phyloP scores from a whole-genome alignment of 2,113 vertebrate genomes.

The Abramis brama region DNA sequence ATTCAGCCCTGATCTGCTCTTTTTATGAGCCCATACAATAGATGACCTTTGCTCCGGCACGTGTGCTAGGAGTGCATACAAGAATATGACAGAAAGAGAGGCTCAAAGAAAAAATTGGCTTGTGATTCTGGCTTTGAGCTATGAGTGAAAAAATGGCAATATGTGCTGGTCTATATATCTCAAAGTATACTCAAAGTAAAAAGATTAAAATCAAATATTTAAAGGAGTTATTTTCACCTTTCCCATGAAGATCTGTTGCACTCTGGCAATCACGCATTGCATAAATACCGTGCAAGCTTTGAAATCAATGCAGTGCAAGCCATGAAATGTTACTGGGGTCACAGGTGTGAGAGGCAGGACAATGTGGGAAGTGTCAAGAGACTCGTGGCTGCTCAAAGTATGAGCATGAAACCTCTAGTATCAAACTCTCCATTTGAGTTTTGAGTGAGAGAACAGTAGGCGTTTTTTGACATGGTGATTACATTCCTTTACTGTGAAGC shows the following conservation, averaged over 20 bases:
- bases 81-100: conserved; percentile 6
- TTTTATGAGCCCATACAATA: conserved; percentile 29
- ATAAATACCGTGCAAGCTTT: not conserved
- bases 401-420: not conserved
- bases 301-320: not conserved
- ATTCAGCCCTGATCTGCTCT: not conserved
- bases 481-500: conserved; percentile 10
- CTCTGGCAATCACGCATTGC: not conserved
- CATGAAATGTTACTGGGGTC: conserved; percentile 1
- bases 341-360: not conserved
- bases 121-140: not conserved
- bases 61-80: not conserved
- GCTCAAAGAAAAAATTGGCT: not conserved
- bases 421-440: conserved; percentile 2
- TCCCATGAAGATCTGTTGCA: not conserved
- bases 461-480: conserved; percentile 16
- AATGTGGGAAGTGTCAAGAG: not conserved
- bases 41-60: not conserved
- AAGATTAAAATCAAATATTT: not conserved
- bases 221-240: not conserved
- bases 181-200: not conserved
- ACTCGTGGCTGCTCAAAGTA: not conserved
- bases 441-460: not conserved
- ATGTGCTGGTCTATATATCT: not conserved
- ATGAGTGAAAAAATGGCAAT: not conserved